Base-by-base conservation (phyloP, 2,797 vertebrate species). In the Siniperca obscura region DNA sequence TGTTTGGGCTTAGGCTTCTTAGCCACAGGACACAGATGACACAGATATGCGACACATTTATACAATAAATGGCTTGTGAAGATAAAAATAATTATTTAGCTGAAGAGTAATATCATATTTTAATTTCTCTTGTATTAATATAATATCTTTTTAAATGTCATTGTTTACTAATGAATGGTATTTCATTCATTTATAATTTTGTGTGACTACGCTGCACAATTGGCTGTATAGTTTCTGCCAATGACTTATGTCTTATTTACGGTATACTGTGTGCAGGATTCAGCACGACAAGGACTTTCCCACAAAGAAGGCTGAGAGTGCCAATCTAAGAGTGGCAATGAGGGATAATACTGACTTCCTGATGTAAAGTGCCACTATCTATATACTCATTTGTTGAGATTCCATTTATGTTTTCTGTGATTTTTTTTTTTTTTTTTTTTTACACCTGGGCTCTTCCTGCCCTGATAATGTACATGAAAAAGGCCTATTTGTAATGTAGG, bases 301-400 rank as follows among this genome's bases (percentile, higher is more conserved):
- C 0, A 94, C 87, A 64, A 95, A 27, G 83, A 96, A 96, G 83
- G 95, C 95, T 0, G 95, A 95, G 78, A 88, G 95, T 73, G 95
- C 95, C 69, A 92, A 93, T 0, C 85, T 96, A 42, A 84, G 95
- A 86, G 92, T 95, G 38, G 91, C 91, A n/a, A 89, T 96, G 70
- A 93, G 95, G 53, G 94, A 94, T 78, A 96, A 86, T 93, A 96
- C 81, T 86, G 84, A 78, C 91, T 96, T 72, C 91, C 92, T 42
- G 94, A 95, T 90, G 96, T 95, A 92, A 78, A 42, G 25, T 3
- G 14, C 4, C 38, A 36, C 67, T 16, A 7, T 36, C 57, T 22
- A 7, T 36, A 9, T 4, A 38, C 36, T 40, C 10, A 59, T 59
- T 38, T 69, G 34, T 7, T 48, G 4, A 30, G 0, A 30, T 30